These are phyloP conservation scores for Cremastinae sp. DNA, from an alignment of 2,888 invertebrate genomes.

Conservation along the genomic window DNA sequence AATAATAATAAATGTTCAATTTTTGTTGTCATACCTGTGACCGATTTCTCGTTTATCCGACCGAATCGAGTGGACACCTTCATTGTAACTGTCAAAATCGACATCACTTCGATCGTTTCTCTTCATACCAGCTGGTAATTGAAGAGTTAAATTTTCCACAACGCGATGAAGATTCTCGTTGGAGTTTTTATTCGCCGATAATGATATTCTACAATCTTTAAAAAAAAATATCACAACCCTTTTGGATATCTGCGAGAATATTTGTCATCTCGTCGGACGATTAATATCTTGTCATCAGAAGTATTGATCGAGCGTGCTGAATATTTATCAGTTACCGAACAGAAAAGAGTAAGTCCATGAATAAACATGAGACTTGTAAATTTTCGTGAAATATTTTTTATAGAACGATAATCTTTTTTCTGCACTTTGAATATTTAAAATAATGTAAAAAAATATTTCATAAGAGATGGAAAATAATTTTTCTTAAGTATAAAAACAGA, in stretches of 20 bases:
- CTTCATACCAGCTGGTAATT: constrained; percentile 61
- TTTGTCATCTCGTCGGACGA: background rate
- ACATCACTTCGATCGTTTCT: constrained; percentile 75
- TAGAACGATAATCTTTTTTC: background rate
- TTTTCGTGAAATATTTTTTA: background rate
- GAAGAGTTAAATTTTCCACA: constrained; percentile 62
- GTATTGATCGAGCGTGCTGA: constrained; percentile 27
- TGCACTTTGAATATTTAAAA: too few species aligned
- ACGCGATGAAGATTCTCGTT: constrained; percentile 63
- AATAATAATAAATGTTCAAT: background rate
- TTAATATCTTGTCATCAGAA: background rate
- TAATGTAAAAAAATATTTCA: too few species aligned
- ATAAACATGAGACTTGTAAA: background rate
- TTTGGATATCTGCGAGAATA: constrained; percentile 37
- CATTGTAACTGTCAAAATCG: constrained; percentile 74
- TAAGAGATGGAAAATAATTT: constrained; percentile 1
- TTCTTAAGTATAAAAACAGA: too few species aligned
- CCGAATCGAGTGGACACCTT: constrained; percentile 69
- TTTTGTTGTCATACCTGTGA: constrained; percentile 74
- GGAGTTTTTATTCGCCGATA: constrained; percentile 62
- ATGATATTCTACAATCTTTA: constrained; percentile 65
- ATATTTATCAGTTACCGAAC: background rate
- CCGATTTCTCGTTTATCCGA: constrained; percentile 76
- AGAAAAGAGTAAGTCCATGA: background rate
- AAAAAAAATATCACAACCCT: constrained; percentile 36